phyloP scores from a whole-genome alignment of 35 echinoderm and acorn worm genomes.

The Ophiothrix spiculata region DNA sequence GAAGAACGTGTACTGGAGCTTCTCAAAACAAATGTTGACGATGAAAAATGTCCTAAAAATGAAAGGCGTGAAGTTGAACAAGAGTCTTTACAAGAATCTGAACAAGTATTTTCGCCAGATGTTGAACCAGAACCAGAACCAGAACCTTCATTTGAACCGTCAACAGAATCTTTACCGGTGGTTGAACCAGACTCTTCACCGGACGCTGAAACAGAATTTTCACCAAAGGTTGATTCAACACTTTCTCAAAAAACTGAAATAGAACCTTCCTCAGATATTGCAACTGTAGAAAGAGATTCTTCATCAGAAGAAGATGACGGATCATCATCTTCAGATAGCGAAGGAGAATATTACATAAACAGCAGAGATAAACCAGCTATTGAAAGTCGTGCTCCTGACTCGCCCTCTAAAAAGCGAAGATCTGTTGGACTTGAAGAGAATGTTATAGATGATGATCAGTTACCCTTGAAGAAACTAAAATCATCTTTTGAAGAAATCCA shows the following conservation, averaged over 20 bases:
- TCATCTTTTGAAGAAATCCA: not conserved
- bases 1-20: not conserved
- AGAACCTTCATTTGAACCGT: too few relatives aligned
- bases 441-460: not conserved
- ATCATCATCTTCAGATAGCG: not conserved
- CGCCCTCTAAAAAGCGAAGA: not conserved
- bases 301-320: not conserved
- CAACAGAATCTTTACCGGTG: too few relatives aligned
- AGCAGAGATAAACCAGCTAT: not conserved
- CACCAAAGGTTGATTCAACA: too few relatives aligned
- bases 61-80: too few relatives aligned
- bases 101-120: too few relatives aligned
- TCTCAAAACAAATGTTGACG: not conserved
- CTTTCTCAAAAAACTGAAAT: too few relatives aligned
- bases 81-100: too few relatives aligned
- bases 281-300: not conserved
- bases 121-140: too few relatives aligned
- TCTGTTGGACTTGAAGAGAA: not conserved
- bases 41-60: too few relatives aligned
- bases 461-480: not conserved
- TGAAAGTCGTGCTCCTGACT: not conserved
- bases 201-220: too few relatives aligned
- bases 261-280: not conserved
- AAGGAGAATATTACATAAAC: not conserved
- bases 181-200: too few relatives aligned